Conservation (phyloP, 2,113 vertebrate species). For the Rhea americana region DNA sequence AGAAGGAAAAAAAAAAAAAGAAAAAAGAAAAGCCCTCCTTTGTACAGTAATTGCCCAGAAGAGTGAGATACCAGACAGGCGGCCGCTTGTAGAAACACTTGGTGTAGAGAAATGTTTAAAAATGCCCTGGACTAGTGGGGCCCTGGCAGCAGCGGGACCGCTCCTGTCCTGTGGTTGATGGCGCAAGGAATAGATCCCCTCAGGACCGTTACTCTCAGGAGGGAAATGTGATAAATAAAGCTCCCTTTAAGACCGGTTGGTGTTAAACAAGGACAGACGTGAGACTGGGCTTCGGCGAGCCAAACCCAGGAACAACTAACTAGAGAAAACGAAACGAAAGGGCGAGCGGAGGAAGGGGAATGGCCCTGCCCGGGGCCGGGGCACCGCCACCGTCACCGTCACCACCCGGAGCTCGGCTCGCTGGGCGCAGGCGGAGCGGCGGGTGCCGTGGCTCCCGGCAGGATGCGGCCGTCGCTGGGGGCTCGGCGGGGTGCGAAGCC, state of each 20-base stretch:
- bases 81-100: not conserved
- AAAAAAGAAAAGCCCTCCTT: not conserved
- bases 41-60: not conserved
- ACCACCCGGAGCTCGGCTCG: no score
- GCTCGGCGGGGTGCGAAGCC: not conserved
- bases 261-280: not conserved
- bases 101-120: not conserved
- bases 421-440: not conserved
- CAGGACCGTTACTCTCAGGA: not conserved
- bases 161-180: not conserved
- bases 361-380: accelerated
- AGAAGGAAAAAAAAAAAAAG: not conserved
- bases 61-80: not conserved
- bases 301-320: not conserved
- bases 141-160: not conserved
- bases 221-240: not conserved
- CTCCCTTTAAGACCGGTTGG: not conserved
- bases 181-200: accelerated
- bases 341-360: not conserved
- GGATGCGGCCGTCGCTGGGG: not conserved
- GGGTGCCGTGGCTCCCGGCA: not conserved
- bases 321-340: not conserved
- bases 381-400: no score
- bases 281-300: not conserved
- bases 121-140: not conserved